phyloP scores from a whole-genome alignment of 2,113 vertebrate species.

The Antigone vipio region DNA sequence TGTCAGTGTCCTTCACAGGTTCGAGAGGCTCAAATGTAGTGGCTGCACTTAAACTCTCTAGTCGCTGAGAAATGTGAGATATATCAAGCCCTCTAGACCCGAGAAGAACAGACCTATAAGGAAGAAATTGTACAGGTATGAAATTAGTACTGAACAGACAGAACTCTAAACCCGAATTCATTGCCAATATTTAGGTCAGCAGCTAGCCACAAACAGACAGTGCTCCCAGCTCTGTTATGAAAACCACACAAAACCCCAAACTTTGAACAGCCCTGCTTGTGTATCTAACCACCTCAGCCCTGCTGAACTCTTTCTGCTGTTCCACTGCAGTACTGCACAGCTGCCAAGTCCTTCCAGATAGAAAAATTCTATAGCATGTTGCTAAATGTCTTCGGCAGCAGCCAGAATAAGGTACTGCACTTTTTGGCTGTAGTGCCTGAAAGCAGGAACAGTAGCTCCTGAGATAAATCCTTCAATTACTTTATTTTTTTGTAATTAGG shows the following conservation, averaged over 20 bases:
- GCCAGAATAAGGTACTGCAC: neutral
- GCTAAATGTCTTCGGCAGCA: neutral
- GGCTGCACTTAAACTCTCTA: conserved; percentile 93
- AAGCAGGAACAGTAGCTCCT: neutral
- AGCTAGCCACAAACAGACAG: neutral
- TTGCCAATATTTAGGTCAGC: neutral
- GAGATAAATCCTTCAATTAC: neutral
- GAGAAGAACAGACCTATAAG: conserved; percentile 89
- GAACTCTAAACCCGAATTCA: neutral
- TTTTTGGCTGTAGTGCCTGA: neutral
- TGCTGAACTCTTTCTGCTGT: neutral
- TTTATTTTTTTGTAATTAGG: neutral
- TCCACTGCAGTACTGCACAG: neutral
- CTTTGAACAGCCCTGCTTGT: neutral
- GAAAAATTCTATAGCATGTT: neutral
- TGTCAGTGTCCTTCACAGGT: conserved; percentile 97
- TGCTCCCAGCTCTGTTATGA: neutral
- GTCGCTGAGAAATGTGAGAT: conserved; percentile 93
- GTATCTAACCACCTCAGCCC: neutral
- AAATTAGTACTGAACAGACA: neutral
- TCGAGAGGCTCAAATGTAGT: conserved; percentile 97
- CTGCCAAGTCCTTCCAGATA: conserved; percentile 10
- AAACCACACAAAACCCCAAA: neutral
- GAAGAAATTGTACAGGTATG: neutral
- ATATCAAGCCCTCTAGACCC: conserved; percentile 95